These are phyloP conservation scores for Polymixis flavicincta DNA, from an alignment of 2,888 invertebrate species.

Conservation along the genomic window DNA sequence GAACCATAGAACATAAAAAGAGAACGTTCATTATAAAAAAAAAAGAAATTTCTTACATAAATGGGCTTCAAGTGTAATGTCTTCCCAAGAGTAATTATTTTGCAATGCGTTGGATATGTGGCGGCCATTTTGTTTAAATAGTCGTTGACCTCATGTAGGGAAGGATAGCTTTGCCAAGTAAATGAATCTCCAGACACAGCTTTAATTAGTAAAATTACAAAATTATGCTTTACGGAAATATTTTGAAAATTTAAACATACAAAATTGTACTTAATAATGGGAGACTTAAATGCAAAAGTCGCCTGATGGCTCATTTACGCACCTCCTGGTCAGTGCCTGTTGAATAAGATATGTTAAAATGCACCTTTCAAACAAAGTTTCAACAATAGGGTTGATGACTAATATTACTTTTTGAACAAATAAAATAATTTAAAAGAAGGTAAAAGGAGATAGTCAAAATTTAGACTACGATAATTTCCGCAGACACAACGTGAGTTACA, in stretches of 20 bases:
- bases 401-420: background rate
- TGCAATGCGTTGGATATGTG: conserved; percentile 23
- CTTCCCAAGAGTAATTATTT: conserved; percentile 25
- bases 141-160: conserved; percentile 25
- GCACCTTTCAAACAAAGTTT: background rate
- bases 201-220: background rate
- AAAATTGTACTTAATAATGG: background rate
- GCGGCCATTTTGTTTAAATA: conserved; percentile 29
- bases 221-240: background rate
- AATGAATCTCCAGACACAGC: conserved; percentile 33
- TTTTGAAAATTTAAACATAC: no score
- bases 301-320: background rate
- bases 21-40: no score
- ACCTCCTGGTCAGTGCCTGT: background rate
- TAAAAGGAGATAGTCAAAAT: no score
- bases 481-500: background rate
- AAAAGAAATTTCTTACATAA: conserved; percentile 35
- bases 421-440: background rate
- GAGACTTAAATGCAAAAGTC: background rate
- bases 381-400: background rate
- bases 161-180: conserved; percentile 39
- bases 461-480: background rate
- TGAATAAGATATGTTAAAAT: background rate
- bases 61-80: conserved; percentile 27
- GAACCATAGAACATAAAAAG: no score